Conservation (phyloP, 2,888 invertebrate species). For the Perizoma affinitatum region DNA sequence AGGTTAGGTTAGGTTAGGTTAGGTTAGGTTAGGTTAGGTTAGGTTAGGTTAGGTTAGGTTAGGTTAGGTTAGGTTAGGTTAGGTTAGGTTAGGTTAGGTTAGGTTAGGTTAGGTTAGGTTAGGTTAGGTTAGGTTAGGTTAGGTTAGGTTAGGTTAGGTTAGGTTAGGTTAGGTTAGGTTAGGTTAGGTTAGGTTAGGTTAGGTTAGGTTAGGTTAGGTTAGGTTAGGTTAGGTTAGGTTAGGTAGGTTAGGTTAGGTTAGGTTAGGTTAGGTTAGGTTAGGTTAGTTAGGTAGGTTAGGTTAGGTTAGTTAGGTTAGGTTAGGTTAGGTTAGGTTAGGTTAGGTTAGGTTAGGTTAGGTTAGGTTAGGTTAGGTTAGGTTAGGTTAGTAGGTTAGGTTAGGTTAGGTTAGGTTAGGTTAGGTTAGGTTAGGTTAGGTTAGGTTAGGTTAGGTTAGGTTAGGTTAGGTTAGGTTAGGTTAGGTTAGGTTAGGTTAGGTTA, state of each 20-base stretch:
- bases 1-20: conserved; percentile 31
- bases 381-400: conserved; percentile 24
- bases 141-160: conserved; percentile 30
- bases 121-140: conserved; percentile 31
- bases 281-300: conserved; percentile 20
- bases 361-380: conserved; percentile 20
- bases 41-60: conserved; percentile 38
- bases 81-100: conserved; percentile 35
- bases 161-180: conserved; percentile 30
- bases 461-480: conserved; percentile 38
- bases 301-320: conserved; percentile 20
- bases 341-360: conserved; percentile 21
- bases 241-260: conserved; percentile 19
- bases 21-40: conserved; percentile 36
- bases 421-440: conserved; percentile 31
- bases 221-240: conserved; percentile 18
- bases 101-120: conserved; percentile 33
- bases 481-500: conserved; percentile 34
- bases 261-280: conserved; percentile 19
- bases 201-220: conserved; percentile 29
- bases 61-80: conserved; percentile 34
- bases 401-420: conserved; percentile 26
- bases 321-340: conserved; percentile 18
- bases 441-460: conserved; percentile 39
- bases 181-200: conserved; percentile 30